Conservation (phyloP, 2,888 invertebrate species). For the Leptinotarsa haldemani region DNA sequence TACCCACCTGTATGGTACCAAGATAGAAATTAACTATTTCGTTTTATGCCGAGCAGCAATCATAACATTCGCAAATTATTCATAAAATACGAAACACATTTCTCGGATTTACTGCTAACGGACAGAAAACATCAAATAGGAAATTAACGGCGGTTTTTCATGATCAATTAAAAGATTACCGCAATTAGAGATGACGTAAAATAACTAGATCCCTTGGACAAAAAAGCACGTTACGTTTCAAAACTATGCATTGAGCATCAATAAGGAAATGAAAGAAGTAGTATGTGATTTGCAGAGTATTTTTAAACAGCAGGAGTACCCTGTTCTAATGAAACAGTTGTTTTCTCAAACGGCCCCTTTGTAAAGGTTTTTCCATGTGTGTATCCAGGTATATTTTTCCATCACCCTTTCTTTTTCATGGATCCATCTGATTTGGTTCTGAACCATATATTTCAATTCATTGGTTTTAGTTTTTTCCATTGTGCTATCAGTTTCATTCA, state of each 20-base stretch:
- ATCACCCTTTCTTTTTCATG: too few species aligned
- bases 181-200: background rate
- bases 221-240: background rate
- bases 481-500: too few species aligned
- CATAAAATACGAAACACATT: background rate
- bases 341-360: too few species aligned
- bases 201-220: background rate
- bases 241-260: background rate
- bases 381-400: too few species aligned
- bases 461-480: too few species aligned
- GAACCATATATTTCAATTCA: too few species aligned
- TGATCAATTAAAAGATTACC: background rate
- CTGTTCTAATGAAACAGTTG: too few species aligned
- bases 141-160: background rate
- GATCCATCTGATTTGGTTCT: too few species aligned
- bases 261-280: background rate
- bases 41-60: background rate
- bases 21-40: background rate
- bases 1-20: background rate
- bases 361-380: too few species aligned
- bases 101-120: constrained; percentile 4
- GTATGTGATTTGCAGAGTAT: too few species aligned
- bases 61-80: constrained; percentile 1
- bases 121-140: background rate
- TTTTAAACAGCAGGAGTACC: too few species aligned